Conservation (phyloP, 1,140 invertebrate genomes). For the Sitobion miscanthi region DNA sequence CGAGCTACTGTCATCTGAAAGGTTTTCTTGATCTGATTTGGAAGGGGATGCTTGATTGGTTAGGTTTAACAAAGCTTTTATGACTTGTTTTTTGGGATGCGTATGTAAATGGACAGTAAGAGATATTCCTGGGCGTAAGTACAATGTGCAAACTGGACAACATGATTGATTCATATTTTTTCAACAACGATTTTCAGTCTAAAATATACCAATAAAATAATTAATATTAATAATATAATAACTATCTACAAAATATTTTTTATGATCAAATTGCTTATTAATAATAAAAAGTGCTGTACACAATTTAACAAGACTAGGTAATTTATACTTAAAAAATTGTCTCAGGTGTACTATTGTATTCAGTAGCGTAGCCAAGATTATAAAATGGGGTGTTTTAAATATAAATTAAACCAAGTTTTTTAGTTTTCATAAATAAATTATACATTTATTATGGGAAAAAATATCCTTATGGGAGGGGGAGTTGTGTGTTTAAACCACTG, state of each 20-base stretch:
- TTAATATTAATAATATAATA: background rate
- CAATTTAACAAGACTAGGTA: background rate
- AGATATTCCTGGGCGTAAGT: conserved; percentile 79
- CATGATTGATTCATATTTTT: conserved; percentile 60
- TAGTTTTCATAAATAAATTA: too few species aligned
- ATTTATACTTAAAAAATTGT: background rate
- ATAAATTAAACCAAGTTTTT: too few species aligned
- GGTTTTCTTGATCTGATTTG: background rate
- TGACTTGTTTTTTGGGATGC: conserved; percentile 85
- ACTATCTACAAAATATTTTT: background rate
- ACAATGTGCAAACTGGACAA: conserved; percentile 84
- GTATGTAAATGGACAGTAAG: conserved; percentile 79
- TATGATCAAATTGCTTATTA: background rate
- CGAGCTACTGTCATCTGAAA: conserved; percentile 36
- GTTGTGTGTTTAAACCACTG: too few species aligned
- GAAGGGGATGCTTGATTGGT: conserved; percentile 28
- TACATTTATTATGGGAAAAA: too few species aligned
- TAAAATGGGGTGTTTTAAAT: too few species aligned
- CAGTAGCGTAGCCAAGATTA: too few species aligned
- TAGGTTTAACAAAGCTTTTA: conserved; percentile 74
- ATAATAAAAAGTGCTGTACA: background rate
- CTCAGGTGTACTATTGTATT: background rate
- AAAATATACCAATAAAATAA: conserved; percentile 23
- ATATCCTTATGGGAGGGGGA: too few species aligned
- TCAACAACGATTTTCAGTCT: conserved; percentile 39